phyloP scores from a whole-genome alignment of 2,888 invertebrate species.

The Epinotia bilunana region DNA sequence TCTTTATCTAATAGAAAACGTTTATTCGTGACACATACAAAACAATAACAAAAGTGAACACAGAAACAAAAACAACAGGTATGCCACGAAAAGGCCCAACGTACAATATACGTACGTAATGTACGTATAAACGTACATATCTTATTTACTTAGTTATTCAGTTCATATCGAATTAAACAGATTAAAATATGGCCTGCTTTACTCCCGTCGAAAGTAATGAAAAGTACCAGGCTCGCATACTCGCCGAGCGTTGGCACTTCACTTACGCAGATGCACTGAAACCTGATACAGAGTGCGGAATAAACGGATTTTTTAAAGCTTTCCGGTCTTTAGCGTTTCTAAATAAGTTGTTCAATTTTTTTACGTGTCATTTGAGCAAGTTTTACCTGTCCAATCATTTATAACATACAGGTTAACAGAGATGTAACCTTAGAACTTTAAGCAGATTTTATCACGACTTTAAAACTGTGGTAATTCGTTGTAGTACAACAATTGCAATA shows the following conservation, averaged over 20 bases:
- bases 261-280: conserved; percentile 41
- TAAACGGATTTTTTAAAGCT: conserved; percentile 44
- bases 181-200: too few relatives aligned
- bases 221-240: conserved; percentile 31
- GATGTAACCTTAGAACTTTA: background rate
- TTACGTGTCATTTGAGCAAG: conserved; percentile 5
- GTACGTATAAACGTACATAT: too few relatives aligned
- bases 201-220: conserved; percentile 30
- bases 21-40: too few relatives aligned
- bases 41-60: too few relatives aligned
- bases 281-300: conserved; percentile 44
- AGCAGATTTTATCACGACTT: background rate
- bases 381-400: conserved; percentile 8
- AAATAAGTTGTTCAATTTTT: conserved; percentile 27
- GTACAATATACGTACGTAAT: too few relatives aligned
- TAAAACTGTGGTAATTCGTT: too few relatives aligned
- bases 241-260: background rate
- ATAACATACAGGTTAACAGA: background rate
- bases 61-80: too few relatives aligned
- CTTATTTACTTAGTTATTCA: too few relatives aligned
- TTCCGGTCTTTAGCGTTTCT: conserved; percentile 35
- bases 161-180: too few relatives aligned
- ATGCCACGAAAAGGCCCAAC: too few relatives aligned
- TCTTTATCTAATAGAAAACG: too few relatives aligned
- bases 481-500: too few relatives aligned